phyloP scores from a whole-genome alignment of 2,113 vertebrate species.

The Anarhynchus alexandrinus region DNA sequence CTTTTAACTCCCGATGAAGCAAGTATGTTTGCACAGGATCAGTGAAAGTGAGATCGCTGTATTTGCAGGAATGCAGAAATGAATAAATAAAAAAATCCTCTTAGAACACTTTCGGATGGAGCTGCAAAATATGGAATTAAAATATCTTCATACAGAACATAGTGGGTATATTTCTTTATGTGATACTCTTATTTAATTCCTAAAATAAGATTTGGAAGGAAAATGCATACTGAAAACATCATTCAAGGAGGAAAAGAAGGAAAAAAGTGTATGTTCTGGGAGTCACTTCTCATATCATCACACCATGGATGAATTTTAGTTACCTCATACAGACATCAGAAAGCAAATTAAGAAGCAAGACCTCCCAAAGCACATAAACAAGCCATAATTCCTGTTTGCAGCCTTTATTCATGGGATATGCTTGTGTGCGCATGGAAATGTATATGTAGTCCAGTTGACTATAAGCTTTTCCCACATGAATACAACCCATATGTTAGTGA shows the following conservation, averaged over 20 bases:
- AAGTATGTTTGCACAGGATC: slow-evolving; percentile 6
- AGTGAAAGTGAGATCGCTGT: background rate
- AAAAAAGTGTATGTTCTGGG: background rate
- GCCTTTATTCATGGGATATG: background rate
- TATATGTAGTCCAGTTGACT: background rate
- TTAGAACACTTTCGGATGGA: background rate
- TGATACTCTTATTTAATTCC: background rate
- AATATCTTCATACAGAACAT: background rate
- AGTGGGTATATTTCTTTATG: background rate
- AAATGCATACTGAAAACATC: background rate
- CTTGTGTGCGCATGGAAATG: background rate
- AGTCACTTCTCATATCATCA: background rate
- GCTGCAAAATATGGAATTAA: background rate
- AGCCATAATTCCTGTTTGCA: background rate
- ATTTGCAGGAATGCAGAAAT: background rate
- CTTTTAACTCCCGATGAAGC: slow-evolving; percentile 49
- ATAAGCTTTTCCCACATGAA: background rate
- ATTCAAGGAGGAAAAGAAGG: background rate
- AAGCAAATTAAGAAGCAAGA: background rate
- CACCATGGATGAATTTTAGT: background rate
- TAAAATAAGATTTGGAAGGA: background rate
- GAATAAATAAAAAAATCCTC: background rate
- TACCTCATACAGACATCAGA: background rate
- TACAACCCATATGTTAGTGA: background rate
- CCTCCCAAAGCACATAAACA: background rate